Evolutionary conservation across 2,888 invertebrate species (phyloP), one percentile per base, ranked within the genome.

Genomic region (Nomada fucata): DNA sequence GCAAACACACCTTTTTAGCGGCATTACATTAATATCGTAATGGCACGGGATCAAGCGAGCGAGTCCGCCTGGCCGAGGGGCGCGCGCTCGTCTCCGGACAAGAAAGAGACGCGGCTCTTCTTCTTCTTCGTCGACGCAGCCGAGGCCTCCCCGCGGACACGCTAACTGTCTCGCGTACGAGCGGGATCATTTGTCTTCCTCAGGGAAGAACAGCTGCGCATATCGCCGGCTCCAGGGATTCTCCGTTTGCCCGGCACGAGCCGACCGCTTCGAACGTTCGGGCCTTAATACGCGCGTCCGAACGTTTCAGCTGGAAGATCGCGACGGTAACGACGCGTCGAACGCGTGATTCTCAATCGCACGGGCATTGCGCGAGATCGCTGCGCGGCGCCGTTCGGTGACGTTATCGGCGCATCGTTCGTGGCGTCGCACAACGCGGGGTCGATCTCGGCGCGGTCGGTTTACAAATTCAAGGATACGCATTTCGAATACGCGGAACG

Each of bases 1-100:
- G 91, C 92, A 91, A 92, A 91, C 92, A 92, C 92, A 93, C 93
- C 92, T 93, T 93, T 92, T 92, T 92, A 92, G 91, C 91, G 88
- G 90, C 92, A 92, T 92, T 93, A 91, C 92, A 91, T 92, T 92
- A 92, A 92, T 93, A 93, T 92, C 92, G 90, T 92, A 92, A 92
- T 92, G 91, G 92, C 89, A 89, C 85, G 79, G 86, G 83, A 84
- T 83, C 86, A 73, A 81, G 82, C 77, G 78, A 80, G 80, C 76
- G 69, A 76, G 86, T 79, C 78, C 80, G 85, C 57, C 63, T 64
- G 84, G 84, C 81, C 75, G 82, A 78, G 76, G 76, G 79, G 76
- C 75, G 70, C 78, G 44, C 26, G 44, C 52, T 53, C 75, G 59
- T 60, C 69, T 57, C 61, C 26, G 47, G 36, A 47, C 59, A 61